Base-by-base conservation (phyloP, 2,888 invertebrate species). In the Cheilosia scutellata region DNA sequence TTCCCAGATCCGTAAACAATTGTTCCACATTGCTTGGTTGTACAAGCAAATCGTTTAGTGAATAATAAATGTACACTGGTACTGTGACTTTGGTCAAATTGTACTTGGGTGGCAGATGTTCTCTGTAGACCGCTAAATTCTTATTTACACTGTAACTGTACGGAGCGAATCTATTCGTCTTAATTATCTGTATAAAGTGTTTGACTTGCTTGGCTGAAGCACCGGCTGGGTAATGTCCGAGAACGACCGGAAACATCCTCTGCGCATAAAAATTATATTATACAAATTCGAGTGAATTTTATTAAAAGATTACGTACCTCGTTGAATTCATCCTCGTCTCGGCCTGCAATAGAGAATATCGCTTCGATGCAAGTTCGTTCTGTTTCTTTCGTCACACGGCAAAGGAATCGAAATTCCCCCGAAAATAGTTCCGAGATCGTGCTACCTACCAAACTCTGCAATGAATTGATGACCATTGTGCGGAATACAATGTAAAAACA, bases 221-320 rank as follows among this genome's bases (percentile, higher is more conserved):
- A 2, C 95, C 95, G 0, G 95, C 94, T 0, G 96, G 96, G 82
- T 93, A 93, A 86, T 95, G 95, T 0, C 94, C 94, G 42, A 95
- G 90, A 75, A 96, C 94, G 0, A 95, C 93, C 0, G 95, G 95
- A 75, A 96, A 90, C 89, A 95, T 92, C 42, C 93, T 93, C 92
- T 96, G 89, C 1, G 5, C 11, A 55, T 5, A 29, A 6, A 63
- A 11, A 13, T 6, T 11, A 11, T n/a, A 13, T 6, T 11, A 80
- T 20, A 55, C 13, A 9, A 0, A 55, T 51, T 27, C 60, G n/a
- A 33, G 4, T 6, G 5, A 55, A 13, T 49, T 25, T 20, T 20
- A n/a, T 4, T 25, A 0, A 13, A 37, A 0, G 1, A 47, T 9
- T 27, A 33, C 5, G 7, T 88, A 92, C 92, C 88, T 91, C 88